Percentiles rank a stretch among this genome's conserved stretches.
Conservation (phyloP, 2,888 invertebrate species). For the Blomia tropicalis region DNA sequence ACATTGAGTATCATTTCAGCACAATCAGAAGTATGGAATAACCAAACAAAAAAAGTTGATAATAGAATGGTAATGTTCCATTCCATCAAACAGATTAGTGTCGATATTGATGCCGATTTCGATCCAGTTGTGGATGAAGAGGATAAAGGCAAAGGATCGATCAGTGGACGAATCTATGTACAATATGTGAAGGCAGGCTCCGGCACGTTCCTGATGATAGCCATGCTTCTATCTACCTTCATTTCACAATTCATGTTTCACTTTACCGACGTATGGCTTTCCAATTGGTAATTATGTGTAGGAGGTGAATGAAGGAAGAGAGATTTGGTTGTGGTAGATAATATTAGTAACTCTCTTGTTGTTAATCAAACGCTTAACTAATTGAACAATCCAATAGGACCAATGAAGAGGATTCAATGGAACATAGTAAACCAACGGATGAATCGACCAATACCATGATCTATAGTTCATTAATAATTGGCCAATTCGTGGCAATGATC, state of each 20-base stretch:
- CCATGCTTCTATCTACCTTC: slow-evolving; percentile 35
- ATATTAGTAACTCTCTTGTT: not conserved
- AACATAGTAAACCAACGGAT: not conserved
- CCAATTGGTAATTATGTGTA: slow-evolving; percentile 27
- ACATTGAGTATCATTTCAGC: not conserved
- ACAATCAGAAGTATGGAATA: slow-evolving; percentile 5
- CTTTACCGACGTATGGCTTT: slow-evolving; percentile 29
- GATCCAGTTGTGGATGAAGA: slow-evolving; percentile 10
- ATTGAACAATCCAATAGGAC: too few species aligned
- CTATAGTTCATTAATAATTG: not conserved
- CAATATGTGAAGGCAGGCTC: slow-evolving; percentile 37
- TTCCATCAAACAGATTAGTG: too few species aligned
- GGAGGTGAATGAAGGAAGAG: too few species aligned
- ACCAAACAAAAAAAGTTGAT: too few species aligned
- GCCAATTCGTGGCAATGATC: slow-evolving; percentile 24
- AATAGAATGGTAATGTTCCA: too few species aligned
- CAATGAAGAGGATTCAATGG: not conserved
- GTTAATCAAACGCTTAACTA: not conserved
- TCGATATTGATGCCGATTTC: not conserved
- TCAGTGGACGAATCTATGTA: slow-evolving; percentile 33
- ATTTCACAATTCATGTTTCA: slow-evolving; percentile 34
- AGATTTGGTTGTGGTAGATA: not conserved
- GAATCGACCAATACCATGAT: slow-evolving; percentile 3
- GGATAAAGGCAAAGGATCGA: slow-evolving; percentile 20
- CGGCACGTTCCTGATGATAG: slow-evolving; percentile 32